phyloP scores from a whole-genome alignment of 2,888 invertebrate species.

The Ceramica pisi region DNA sequence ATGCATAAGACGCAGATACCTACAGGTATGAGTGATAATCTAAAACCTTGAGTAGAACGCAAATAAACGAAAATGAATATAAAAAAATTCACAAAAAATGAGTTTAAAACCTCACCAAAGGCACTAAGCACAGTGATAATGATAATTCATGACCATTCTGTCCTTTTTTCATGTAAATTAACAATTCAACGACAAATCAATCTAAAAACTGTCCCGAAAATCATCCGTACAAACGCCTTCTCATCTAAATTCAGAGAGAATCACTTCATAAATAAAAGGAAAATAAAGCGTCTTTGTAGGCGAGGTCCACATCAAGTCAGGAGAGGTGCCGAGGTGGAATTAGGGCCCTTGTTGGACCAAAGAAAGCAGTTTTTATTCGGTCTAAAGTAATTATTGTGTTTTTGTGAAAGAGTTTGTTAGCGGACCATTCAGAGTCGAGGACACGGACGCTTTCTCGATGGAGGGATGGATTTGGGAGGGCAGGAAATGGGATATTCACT shows the following conservation, averaged over 20 bases:
- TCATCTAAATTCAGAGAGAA: constrained; percentile 53
- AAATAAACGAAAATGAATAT: no score
- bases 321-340: constrained; percentile 84
- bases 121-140: background rate
- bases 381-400: constrained; percentile 91
- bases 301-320: constrained; percentile 63
- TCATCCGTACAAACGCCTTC: constrained; percentile 9
- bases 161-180: background rate
- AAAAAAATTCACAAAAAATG: no score
- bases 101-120: no score
- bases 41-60: no score
- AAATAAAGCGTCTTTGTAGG: constrained; percentile 65
- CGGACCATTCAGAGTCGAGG: constrained; percentile 85
- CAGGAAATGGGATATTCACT: background rate
- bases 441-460: constrained; percentile 79
- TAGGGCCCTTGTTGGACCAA: constrained; percentile 83
- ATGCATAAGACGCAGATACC: no score
- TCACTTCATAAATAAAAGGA: constrained; percentile 56
- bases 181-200: constrained; percentile 14
- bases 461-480: constrained; percentile 73
- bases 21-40: no score
- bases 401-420: constrained; percentile 91
- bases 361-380: constrained; percentile 89
- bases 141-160: background rate
- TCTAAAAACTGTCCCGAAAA: constrained; percentile 12